Evolutionary conservation across 2,797 vertebrate genomes (phyloP).

Genomic region (Iguana delicatissima): DNA sequence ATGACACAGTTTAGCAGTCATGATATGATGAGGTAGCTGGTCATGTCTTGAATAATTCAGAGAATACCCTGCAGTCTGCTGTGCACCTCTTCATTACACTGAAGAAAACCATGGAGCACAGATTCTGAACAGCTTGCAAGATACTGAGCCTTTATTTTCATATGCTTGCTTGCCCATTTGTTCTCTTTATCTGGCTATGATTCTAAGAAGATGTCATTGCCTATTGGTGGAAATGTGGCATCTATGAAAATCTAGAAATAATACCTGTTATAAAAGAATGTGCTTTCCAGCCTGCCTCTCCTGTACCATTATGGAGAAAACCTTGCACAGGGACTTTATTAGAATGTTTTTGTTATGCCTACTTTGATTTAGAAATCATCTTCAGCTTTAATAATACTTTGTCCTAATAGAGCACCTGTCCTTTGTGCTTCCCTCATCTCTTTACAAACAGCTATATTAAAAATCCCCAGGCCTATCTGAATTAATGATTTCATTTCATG

Average conservation of each 20-base stretch:
- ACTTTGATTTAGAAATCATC: not conserved
- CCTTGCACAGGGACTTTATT: not conserved
- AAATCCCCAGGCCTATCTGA: slow-evolving; percentile 18
- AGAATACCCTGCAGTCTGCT: not conserved
- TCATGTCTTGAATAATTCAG: not conserved
- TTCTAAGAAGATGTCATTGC: not conserved
- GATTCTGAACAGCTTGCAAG: not conserved
- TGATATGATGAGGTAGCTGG: not conserved
- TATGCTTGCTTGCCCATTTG: not conserved
- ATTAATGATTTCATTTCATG: slow-evolving; percentile 50
- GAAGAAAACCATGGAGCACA: not conserved
- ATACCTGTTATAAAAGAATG: slow-evolving; percentile 23
- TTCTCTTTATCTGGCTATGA: not conserved
- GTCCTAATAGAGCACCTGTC: slow-evolving; percentile 9
- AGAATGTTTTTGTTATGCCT: slow-evolving; percentile 22
- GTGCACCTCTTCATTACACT: not conserved
- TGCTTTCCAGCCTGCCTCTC: not conserved
- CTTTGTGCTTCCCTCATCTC: not conserved
- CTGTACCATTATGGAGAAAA: slow-evolving; percentile 1
- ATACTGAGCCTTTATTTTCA: not conserved
- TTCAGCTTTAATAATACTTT: not conserved
- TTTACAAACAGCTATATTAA: slow-evolving; percentile 36
- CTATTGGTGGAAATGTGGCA: slow-evolving; percentile 28
- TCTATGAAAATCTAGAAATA: not conserved
- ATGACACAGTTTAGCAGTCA: not conserved